phyloP scores from a whole-genome alignment of 2,888 invertebrate species.

The Nebria brevicollis region DNA sequence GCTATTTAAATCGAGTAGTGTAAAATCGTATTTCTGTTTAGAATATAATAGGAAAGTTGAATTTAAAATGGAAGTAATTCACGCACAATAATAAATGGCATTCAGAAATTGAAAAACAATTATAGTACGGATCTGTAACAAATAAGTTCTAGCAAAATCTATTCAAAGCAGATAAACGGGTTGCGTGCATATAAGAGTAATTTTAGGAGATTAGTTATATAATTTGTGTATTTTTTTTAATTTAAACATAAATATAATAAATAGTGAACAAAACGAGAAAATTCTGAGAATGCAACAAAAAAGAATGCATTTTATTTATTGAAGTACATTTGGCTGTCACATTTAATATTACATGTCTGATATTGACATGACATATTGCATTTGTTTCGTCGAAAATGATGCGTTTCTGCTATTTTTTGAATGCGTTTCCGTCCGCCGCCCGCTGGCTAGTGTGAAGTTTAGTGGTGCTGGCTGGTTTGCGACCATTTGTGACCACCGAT shows the following conservation, averaged over 20 bases:
- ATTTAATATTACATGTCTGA: background rate
- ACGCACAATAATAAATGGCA: too few species aligned
- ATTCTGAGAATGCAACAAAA: background rate
- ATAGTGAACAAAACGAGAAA: background rate
- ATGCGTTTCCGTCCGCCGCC: background rate
- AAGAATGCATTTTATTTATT: background rate
- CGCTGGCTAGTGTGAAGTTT: background rate
- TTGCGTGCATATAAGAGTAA: too few species aligned
- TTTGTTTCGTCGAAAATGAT: background rate
- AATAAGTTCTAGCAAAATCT: too few species aligned
- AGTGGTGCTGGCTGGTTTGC: background rate
- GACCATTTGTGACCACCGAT: background rate
- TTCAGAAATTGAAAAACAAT: too few species aligned
- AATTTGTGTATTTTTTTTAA: too few species aligned
- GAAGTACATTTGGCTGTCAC: background rate
- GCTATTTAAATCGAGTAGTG: too few species aligned
- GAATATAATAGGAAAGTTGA: too few species aligned
- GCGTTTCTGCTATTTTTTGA: background rate
- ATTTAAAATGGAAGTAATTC: too few species aligned
- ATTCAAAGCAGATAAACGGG: too few species aligned
- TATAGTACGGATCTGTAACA: too few species aligned
- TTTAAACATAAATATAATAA: background rate
- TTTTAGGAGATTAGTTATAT: too few species aligned
- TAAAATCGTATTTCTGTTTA: too few species aligned
- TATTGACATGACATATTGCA: background rate